Percentiles rank a stretch among this genome's conserved stretches.
Conservation (phyloP, 2,888 invertebrate genomes). For the Hirtodrosophila confusa region DNA sequence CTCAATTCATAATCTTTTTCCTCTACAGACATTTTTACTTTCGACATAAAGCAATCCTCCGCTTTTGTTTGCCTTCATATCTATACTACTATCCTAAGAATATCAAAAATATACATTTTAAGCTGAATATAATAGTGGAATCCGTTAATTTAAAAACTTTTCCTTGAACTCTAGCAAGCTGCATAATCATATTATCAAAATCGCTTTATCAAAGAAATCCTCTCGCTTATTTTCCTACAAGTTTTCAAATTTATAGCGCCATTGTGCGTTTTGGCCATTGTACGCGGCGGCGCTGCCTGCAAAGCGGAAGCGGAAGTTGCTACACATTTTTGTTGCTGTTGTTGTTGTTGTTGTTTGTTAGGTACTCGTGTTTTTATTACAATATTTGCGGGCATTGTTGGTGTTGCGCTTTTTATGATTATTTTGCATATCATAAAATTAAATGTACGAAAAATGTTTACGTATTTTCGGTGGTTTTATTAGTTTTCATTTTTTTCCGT, state of each 20-base stretch:
- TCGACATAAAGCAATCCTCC: background rate
- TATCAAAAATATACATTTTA: background rate
- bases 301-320: conserved; percentile 66
- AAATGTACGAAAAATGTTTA: conserved; percentile 66
- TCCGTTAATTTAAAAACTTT: background rate
- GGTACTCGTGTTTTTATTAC: conserved; percentile 67
- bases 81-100: too few species aligned
- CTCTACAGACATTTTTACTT: too few species aligned
- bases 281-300: conserved; percentile 25
- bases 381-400: conserved; percentile 58
- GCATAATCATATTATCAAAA: background rate
- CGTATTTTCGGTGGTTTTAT: conserved; percentile 22
- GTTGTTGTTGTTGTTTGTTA: conserved; percentile 51
- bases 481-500: conserved; percentile 10
- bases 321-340: conserved; percentile 55
- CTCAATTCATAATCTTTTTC: too few species aligned
- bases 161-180: background rate
- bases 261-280: conserved; percentile 44
- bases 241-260: conserved; percentile 25
- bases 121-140: too few species aligned
- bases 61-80: too few species aligned
- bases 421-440: conserved; percentile 71
- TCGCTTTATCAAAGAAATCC: background rate
- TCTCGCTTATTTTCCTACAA: background rate
- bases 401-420: conserved; percentile 63